Base-by-base conservation (phyloP, 1,140 invertebrate genomes). In the Trichogramma pretiosum region DNA sequence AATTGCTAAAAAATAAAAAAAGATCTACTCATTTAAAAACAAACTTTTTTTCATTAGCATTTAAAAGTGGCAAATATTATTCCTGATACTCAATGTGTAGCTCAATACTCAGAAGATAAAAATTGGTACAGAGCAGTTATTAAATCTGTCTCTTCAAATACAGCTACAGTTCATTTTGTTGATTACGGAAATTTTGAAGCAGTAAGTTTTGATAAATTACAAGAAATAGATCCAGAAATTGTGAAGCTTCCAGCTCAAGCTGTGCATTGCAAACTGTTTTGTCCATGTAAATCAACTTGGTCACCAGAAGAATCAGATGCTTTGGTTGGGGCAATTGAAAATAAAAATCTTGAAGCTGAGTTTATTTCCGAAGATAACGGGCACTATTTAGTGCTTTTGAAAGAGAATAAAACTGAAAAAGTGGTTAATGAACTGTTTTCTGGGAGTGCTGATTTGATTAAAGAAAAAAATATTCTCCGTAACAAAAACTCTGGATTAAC, bases 121-220 rank as follows among this genome's bases (percentile, higher is more conserved):
- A 58, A 52, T 17, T 79, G 77, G 77, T 80, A 80, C 46, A 62
- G 79, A 55, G 78, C 73, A 3, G 34, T 68, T 14, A 63, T 80
- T 14, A 67, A 70, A 54, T 55, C 53, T 28, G 56, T 66, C 8
- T 37, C 32, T 13, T 28, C 11, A 28, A 18, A 33, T 2, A 47
- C 24, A 3, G 65, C 48, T 2, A 57, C 24, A 5, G 73, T 82
- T 5, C 52, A 65, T 5, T 81, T 77, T 55, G 58, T 80, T 3
- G 79, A 82, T 56, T 80, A 77, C 56, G 78, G 78, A 13, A 74
- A 74, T 36, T 51, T 33, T 9, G 67, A 70, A 41, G 53, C 21
- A 18, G 52, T 71, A 0, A n/a, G 48, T 8, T 52, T 57, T 2
- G 40, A 52, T 5, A 61, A 65, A 13, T 60, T 74, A 9, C 72